Evolutionary conservation across 2,888 invertebrate genomes (phyloP), one percentile per base, ranked within the genome.

Genomic region (Epinotia ramella): DNA sequence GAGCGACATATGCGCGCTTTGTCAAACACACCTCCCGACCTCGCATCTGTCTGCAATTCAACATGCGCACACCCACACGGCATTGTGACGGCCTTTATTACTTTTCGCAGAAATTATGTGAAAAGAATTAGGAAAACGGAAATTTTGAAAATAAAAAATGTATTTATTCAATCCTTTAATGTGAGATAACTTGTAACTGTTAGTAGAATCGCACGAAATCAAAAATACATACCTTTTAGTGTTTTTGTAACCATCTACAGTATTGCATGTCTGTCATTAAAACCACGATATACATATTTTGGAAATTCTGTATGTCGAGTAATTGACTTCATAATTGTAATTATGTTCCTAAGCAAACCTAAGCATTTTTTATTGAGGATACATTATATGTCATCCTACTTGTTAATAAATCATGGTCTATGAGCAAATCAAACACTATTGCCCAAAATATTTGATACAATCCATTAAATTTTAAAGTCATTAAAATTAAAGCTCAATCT

Each of bases 1-100:
- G 49, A 69, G 77, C 86, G 92, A 91, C 92, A 93, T 93, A 91
- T 93, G 93, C 85, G 86, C 84, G 82, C 87, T 86, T 88, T 92
- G 91, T 91, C 82, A 84, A 80, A 86, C 89, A 88, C 91, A 88
- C 91, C 91, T 90, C 89, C 86, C 84, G 78, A 79, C 83, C 82
- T 80, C 84, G 84, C 93, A 94, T 93, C 93, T 93, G 93, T 92
- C 65, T 77, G 89, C 53, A 53, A 66, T 66, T 24, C 64, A 49
- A 66, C 88, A 87, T 78, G 86, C 87, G 84, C 86, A 91, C 92
- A 89, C 93, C 93, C 92, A 92, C 89, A 76, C 73, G 72, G 79
- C 79, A 86, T 89, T 90, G 88, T 89, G 82, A 80, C 78, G 59
- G 75, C 82, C 84, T 84, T 84, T 85, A 85, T 82, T 80, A 77